Percentiles rank a stretch among this genome's conserved stretches.
These are phyloP conservation scores for Gallirallus australis DNA, from an alignment of 2,797 vertebrate genomes.

Conservation along the genomic window DNA sequence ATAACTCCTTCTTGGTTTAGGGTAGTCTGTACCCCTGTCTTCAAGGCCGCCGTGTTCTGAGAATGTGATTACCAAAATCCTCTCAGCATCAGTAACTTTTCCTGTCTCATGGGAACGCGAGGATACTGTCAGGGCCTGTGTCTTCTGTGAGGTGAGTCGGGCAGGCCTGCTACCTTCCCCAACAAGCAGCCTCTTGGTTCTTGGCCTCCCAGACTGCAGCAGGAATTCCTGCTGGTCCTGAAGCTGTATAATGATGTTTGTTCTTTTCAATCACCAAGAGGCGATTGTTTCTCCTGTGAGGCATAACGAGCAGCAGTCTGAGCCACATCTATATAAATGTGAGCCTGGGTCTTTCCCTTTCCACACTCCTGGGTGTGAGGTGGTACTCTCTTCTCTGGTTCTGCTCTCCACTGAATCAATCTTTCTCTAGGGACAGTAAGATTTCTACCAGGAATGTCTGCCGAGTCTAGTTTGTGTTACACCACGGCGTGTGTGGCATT, in stretches of 20 bases:
- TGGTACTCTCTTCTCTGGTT: background rate
- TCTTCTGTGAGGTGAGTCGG: no score
- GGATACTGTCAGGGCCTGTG: no score
- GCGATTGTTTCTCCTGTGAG: background rate
- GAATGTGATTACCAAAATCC: no score
- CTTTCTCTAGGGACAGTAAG: background rate
- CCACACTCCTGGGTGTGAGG: background rate
- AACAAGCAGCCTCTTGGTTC: background rate
- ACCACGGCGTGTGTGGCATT: rapidly evolving
- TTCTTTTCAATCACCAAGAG: background rate
- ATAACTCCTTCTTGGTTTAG: no score
- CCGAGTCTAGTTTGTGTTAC: background rate
- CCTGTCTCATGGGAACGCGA: no score
- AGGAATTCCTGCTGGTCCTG: background rate
- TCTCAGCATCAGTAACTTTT: no score
- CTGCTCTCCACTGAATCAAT: background rate
- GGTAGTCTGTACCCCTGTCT: no score
- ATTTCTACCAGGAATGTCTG: background rate
- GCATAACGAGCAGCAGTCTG: background rate
- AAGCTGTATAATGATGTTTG: background rate
- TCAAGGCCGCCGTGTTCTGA: no score
- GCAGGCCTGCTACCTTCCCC: no score
- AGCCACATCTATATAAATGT: background rate
- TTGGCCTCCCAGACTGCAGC: background rate
- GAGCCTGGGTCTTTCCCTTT: background rate